Evolutionary conservation across 1,140 invertebrate species (phyloP).

Genomic region (Drosophila ogumai): DNA sequence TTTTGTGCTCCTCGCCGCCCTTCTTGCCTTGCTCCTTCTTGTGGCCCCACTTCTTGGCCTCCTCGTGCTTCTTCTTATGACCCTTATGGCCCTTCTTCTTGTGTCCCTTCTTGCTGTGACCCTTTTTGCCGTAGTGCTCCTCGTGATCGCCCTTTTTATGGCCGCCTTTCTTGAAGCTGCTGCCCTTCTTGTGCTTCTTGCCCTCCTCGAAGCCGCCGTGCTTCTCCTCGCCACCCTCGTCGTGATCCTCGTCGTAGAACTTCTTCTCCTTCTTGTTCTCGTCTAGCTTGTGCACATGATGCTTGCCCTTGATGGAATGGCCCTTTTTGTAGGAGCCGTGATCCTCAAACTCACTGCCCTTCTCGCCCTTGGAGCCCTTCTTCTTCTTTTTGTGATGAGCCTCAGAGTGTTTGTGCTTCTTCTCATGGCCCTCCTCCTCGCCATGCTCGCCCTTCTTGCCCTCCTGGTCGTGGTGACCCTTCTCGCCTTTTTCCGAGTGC

Average conservation of each 20-base stretch:
- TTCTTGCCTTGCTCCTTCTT: slow-evolving; percentile 89
- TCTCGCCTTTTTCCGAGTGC: slow-evolving; percentile 85
- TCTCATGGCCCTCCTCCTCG: slow-evolving; percentile 90
- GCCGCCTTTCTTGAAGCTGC: slow-evolving; percentile 89
- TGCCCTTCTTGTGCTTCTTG: slow-evolving; percentile 89
- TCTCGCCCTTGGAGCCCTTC: slow-evolving; percentile 90
- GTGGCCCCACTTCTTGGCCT: slow-evolving; percentile 89
- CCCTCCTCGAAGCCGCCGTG: slow-evolving; percentile 89
- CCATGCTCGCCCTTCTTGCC: slow-evolving; percentile 90
- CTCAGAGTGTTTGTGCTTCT: slow-evolving; percentile 91
- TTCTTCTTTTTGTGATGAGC: slow-evolving; percentile 90
- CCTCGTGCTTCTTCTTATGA: slow-evolving; percentile 89
- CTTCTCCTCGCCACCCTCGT: slow-evolving; percentile 89
- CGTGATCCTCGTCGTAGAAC: slow-evolving; percentile 93
- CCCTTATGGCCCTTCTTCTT: slow-evolving; percentile 88
- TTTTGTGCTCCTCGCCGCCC: slow-evolving; percentile 88
- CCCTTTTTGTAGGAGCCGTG: slow-evolving; percentile 90
- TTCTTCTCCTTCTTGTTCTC: slow-evolving; percentile 94
- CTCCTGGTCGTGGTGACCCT: slow-evolving; percentile 90
- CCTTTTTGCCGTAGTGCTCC: slow-evolving; percentile 90
- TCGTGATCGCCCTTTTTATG: slow-evolving; percentile 90
- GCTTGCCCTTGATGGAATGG: slow-evolving; percentile 91
- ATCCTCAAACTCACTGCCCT: slow-evolving; percentile 88
- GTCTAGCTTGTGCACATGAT: slow-evolving; percentile 91
- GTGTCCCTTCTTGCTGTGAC: slow-evolving; percentile 89